A percentile compares a stretch with the other conserved stretches of the same genome.
phyloP scores from a whole-genome alignment of 2,797 vertebrate species.

The Sphenopsis melanotis region DNA sequence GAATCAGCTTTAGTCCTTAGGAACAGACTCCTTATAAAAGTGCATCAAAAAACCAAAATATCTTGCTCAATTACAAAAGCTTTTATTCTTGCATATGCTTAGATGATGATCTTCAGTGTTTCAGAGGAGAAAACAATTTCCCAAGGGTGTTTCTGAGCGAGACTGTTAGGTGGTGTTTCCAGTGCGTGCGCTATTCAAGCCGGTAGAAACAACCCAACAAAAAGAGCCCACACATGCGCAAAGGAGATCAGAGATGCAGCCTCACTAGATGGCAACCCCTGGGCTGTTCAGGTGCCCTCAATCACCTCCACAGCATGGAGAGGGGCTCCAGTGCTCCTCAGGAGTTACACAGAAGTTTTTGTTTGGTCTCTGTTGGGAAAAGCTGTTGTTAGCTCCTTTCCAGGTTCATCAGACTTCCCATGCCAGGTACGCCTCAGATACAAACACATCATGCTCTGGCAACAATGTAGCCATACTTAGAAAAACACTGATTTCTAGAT shows the following conservation, averaged over 20 bases:
- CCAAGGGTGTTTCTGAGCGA: background rate
- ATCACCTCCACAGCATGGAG: background rate
- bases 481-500: background rate
- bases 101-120: background rate
- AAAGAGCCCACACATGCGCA: conserved; percentile 22
- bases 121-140: background rate
- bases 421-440: background rate
- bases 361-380: background rate
- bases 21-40: background rate
- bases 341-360: background rate
- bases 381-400: background rate
- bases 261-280: background rate
- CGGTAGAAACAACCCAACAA: background rate
- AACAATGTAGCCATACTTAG: accelerated
- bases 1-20: background rate
- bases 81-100: background rate
- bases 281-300: background rate
- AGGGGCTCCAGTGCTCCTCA: background rate
- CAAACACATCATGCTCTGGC: background rate
- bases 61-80: background rate
- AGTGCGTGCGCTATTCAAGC: background rate
- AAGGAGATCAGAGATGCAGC: background rate
- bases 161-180: background rate
- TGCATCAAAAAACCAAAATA: background rate
- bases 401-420: background rate